Conservation (phyloP, 2,797 vertebrate species). For the Poeciliopsis turneri region DNA sequence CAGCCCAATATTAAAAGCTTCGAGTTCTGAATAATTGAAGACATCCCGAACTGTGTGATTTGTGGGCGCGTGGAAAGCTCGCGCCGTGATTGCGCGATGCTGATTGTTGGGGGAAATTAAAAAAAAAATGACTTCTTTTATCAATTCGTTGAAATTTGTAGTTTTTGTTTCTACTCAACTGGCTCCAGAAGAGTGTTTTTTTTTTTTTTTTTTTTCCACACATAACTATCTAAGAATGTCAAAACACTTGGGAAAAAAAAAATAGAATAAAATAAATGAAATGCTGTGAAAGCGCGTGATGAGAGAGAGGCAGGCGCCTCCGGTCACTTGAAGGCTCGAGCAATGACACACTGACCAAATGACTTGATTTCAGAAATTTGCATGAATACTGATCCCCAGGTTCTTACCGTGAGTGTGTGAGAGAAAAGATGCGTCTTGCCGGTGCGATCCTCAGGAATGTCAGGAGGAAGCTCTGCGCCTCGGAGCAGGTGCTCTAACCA, state of each 20-base stretch:
- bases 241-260: slow-evolving; percentile 14
- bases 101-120: neutral
- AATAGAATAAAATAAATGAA: neutral
- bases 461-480: slow-evolving; percentile 47
- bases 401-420: slow-evolving; percentile 56
- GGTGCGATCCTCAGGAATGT: slow-evolving; percentile 64
- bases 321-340: slow-evolving; percentile 38
- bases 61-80: slow-evolving; percentile 39
- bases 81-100: slow-evolving; percentile 11
- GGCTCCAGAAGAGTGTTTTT: neutral
- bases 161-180: slow-evolving; percentile 5
- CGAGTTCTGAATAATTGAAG: slow-evolving; percentile 72
- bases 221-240: neutral
- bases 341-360: slow-evolving; percentile 50
- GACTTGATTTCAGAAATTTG: slow-evolving; percentile 20
- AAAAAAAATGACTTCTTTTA: slow-evolving; percentile 12
- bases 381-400: slow-evolving; percentile 1
- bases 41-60: slow-evolving; percentile 49
- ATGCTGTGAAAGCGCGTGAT: slow-evolving; percentile 27
- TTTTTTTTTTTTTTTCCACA: rapidly evolving
- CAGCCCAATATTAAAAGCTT: slow-evolving; percentile 71
- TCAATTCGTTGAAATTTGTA: slow-evolving; percentile 6
- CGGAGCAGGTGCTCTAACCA: slow-evolving; percentile 60
- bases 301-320: slow-evolving; percentile 30
- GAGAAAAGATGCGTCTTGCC: slow-evolving; percentile 33